Base-by-base conservation (phyloP, 1,140 invertebrate genomes). In the Eciton burchellii region DNA sequence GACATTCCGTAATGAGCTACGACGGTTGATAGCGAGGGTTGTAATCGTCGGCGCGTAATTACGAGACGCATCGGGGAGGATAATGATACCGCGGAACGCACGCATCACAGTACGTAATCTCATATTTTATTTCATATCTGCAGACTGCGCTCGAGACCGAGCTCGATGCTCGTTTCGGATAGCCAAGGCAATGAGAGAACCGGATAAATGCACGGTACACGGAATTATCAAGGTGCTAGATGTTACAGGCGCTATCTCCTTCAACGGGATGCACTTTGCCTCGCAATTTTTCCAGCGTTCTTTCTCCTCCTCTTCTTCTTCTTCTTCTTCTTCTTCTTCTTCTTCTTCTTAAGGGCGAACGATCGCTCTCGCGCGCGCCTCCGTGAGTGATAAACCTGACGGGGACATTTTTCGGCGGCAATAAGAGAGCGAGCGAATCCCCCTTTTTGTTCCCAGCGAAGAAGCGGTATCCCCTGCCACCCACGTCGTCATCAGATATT, bases 401-500 rank as follows among this genome's bases (percentile, higher is more conserved):
- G 0, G 26, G 3, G 43, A 57, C 14, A 16, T 41, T 57, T 59
- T 43, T 57, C 21, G n/a, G 1, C 24, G 14, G 12, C 0, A 57
- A 60, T 47, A 59, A 29, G 9, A 45, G 21, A 9, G 11, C 1
- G 19, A 26, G 19, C 0, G 3, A 12, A 16, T 21, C 12, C 47
- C 6, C 35, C 29, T 16, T 62, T 12, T 12, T 62, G 3, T 14
- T 49, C 11, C 11, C 24, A 47, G 26, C 4, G 21, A 74, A 6
- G 49, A 21, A 35, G 0, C 8, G 3, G 1, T 14, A 11, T 41
- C 16, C n/a, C 35, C n/a, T 41, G 35, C 45, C 47, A 70, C n/a
- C 66, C 26, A 70, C 24, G 21, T 73, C 70, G 56, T 29, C 6
- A 35, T 63, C 57, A 49, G n/a, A 63, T 74, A 74, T 74, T 24